Conservation (phyloP, 2,888 invertebrate species). For the Eupithecia subumbrata region DNA sequence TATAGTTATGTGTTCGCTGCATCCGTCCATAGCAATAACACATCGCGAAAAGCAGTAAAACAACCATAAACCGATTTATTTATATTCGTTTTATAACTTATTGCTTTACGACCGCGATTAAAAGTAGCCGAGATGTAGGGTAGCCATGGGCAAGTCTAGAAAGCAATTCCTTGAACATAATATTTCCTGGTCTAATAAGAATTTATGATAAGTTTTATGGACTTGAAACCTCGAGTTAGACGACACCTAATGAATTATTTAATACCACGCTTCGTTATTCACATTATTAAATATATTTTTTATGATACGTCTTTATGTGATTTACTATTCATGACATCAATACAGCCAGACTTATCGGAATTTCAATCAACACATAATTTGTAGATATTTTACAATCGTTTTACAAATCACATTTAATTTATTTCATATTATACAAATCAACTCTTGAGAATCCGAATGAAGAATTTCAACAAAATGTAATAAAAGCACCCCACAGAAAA, state of each 20-base stretch:
- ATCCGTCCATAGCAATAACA: slow-evolving; percentile 65
- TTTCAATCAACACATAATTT: slow-evolving; percentile 8
- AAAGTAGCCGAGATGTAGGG: slow-evolving; percentile 61
- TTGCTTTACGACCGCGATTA: slow-evolving; percentile 72
- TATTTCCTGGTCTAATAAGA: slow-evolving; percentile 19
- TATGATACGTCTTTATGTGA: slow-evolving; percentile 8
- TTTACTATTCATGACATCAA: slow-evolving; percentile 6
- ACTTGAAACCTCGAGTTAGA: slow-evolving; percentile 11
- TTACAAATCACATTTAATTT: neutral
- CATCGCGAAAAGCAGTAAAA: slow-evolving; percentile 71
- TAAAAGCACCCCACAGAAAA: slow-evolving; percentile 66
- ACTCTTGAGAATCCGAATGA: slow-evolving; percentile 36
- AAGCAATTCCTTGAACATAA: slow-evolving; percentile 16
- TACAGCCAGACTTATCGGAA: slow-evolving; percentile 1
- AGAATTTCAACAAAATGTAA: slow-evolving; percentile 56
- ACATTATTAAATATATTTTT: slow-evolving; percentile 15
- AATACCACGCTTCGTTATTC: slow-evolving; percentile 17
- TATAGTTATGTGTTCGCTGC: slow-evolving; percentile 46
- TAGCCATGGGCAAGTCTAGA: slow-evolving; percentile 53
- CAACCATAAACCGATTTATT: slow-evolving; percentile 71
- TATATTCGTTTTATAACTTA: slow-evolving; percentile 74
- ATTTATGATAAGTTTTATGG: slow-evolving; percentile 12
- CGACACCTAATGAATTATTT: slow-evolving; percentile 24
- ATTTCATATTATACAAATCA: slow-evolving; percentile 15
- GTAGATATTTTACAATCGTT: slow-evolving; percentile 11